Base-by-base conservation (phyloP, 2,797 vertebrate genomes). In the Podarcis siculus region DNA sequence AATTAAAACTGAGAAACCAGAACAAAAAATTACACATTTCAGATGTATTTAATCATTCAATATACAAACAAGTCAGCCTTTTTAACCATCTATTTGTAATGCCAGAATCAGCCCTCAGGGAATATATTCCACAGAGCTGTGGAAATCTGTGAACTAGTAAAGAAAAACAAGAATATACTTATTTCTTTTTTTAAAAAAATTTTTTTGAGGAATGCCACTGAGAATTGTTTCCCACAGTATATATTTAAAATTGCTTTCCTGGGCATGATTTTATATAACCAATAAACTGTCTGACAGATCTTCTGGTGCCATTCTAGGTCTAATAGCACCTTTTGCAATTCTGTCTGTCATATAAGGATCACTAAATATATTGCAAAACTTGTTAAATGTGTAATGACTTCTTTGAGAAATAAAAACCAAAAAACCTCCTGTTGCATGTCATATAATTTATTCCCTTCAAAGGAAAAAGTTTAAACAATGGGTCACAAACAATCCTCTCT, bases 281-380 rank as follows among this genome's bases (percentile, higher is more conserved):
- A 79, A 21, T 91, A 76, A 8, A 0, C 1, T 72, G 5, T 86
- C 4, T 0, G 2, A 1, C 1, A 25, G 82, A 86, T 87, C 49
- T 32, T 37, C 17, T 82, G 21, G 3, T 72, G 4, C 12, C 71
- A 0, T 88, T 90, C 23, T 85, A 27, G 35, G 69, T 39, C 45
- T 86, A 91, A 87, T 86, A 79, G 80, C 82, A 1, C 27, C 83
- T 88, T 73, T 55, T 77, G 55, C 3, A 39, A n/a, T 77, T 21
- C 15, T 80, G 23, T 75, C 30, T 5, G 30, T 35, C 71, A 35
- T 75, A 21, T n/a, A 76, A 35, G 32, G 71, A 35, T 45, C 12
- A 66, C 30, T 58, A 82, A 42, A 67, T 45, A 27, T 67, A 39
- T 42, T 45, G 19, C 80, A 42, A 69, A 39, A 82, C n/a, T 32